Percentiles rank a stretch among this genome's conserved stretches.
Evolutionary conservation across 2,888 invertebrate genomes (phyloP).

Genomic region (Eristalis pertinax): DNA sequence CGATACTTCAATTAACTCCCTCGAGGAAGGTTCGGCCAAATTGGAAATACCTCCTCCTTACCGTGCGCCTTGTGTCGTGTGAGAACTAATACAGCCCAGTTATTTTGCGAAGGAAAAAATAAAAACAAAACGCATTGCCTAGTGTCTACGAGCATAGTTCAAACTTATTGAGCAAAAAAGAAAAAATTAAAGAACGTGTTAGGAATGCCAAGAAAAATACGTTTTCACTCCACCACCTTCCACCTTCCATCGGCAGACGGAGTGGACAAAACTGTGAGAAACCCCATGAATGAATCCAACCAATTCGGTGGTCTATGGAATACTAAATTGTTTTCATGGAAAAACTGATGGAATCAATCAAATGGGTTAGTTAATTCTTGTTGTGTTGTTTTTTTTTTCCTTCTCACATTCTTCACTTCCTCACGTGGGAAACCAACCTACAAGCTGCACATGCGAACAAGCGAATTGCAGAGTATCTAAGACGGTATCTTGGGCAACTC

Average conservation of each 20-base stretch:
- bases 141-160: slow-evolving; percentile 10
- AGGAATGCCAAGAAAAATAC: slow-evolving; percentile 35
- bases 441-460: slow-evolving; percentile 10
- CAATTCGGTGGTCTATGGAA: slow-evolving; percentile 55
- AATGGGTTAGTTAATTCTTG: slow-evolving; percentile 30
- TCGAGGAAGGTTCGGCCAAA: background rate
- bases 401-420: slow-evolving; percentile 53
- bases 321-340: slow-evolving; percentile 57
- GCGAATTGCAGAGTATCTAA: slow-evolving; percentile 29
- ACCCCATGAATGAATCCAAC: slow-evolving; percentile 61
- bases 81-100: slow-evolving; percentile 35
- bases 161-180: slow-evolving; percentile 46
- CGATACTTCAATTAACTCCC: background rate
- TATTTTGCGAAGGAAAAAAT: background rate
- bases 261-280: slow-evolving; percentile 40
- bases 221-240: slow-evolving; percentile 20
- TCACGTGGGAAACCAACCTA: slow-evolving; percentile 54
- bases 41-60: slow-evolving; percentile 6
- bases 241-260: background rate
- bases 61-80: background rate
- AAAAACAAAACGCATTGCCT: slow-evolving; percentile 31
- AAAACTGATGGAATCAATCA: slow-evolving; percentile 57
- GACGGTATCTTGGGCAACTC: slow-evolving; percentile 32
- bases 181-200: slow-evolving; percentile 26
- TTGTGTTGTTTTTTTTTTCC: slow-evolving; percentile 16